Evolutionary conservation across 2,113 vertebrate species (phyloP).

Genomic region (Nycticebus coucang): DNA sequence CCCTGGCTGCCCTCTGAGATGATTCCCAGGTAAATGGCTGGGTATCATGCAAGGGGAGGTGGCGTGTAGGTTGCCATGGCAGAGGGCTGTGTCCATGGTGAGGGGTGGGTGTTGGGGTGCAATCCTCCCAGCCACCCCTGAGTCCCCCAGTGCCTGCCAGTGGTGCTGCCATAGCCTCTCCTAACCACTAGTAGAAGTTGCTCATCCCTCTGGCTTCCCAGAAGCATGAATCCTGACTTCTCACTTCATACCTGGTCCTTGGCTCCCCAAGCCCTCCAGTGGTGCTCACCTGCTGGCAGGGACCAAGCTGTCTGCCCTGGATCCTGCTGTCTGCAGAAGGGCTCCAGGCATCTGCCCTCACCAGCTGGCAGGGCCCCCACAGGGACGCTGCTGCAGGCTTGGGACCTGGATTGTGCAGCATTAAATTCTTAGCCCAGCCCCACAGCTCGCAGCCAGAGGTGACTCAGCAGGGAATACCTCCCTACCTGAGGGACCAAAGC

Average conservation of each 20-base stretch:
- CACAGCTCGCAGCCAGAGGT: not conserved
- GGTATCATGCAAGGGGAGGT: not conserved
- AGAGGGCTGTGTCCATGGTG: accelerated
- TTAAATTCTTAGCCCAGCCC: not conserved
- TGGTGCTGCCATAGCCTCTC: not conserved
- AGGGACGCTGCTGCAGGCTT: not conserved
- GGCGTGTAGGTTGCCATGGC: not conserved
- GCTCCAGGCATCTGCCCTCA: accelerated
- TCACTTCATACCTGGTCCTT: not conserved
- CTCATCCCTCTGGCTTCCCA: not conserved
- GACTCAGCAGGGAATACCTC: not conserved
- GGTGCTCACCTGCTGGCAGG: not conserved
- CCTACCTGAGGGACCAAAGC: not conserved
- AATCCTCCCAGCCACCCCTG: not conserved
- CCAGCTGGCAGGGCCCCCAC: not conserved
- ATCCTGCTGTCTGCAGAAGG: not conserved
- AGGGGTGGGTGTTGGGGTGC: not conserved
- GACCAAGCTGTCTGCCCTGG: not conserved
- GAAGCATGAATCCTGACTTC: not conserved
- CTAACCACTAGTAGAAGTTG: accelerated
- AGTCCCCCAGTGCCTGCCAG: no score
- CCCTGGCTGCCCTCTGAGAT: not conserved
- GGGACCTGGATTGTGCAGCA: not conserved
- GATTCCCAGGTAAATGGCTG: not conserved
- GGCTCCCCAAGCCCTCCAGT: not conserved